phyloP scores from a whole-genome alignment of 2,797 vertebrate species.

The Hephaestus fuliginosus region DNA sequence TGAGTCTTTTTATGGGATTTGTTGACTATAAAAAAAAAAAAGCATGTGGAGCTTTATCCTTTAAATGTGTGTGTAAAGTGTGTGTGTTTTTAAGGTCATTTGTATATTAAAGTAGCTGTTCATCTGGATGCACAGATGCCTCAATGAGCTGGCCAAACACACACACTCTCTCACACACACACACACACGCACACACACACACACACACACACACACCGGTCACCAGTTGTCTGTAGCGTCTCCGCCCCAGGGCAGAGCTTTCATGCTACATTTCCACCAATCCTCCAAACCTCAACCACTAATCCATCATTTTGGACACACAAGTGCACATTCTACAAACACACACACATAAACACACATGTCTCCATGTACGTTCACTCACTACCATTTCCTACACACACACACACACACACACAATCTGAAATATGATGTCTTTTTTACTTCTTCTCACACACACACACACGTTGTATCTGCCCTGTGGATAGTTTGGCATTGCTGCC shows the following conservation, averaged over 20 bases:
- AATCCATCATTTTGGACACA: slow-evolving; percentile 71
- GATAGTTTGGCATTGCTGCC: slow-evolving; percentile 50
- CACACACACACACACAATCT: too few species aligned
- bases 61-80: slow-evolving; percentile 6
- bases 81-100: slow-evolving; percentile 22
- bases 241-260: slow-evolving; percentile 63
- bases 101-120: slow-evolving; percentile 4
- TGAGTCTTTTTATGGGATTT: neutral
- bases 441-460: slow-evolving; percentile 8
- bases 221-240: slow-evolving; percentile 51
- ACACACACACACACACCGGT: slow-evolving; percentile 32
- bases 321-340: slow-evolving; percentile 7
- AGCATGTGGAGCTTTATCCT: slow-evolving; percentile 11
- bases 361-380: neutral
- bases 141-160: slow-evolving; percentile 5
- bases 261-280: slow-evolving; percentile 77
- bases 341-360: slow-evolving; percentile 3
- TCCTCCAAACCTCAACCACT: slow-evolving; percentile 59
- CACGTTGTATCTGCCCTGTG: slow-evolving; percentile 30
- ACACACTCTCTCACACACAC: slow-evolving; percentile 36
- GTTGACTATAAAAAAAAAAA: neutral
- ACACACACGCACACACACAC: slow-evolving; percentile 25
- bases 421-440: slow-evolving; percentile 19
- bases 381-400: neutral
- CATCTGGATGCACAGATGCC: slow-evolving; percentile 48